A percentile compares a stretch with the other conserved stretches of the same genome.
Evolutionary conservation across 2,797 vertebrate species (phyloP).

Genomic region (Hyperoplus immaculatus): DNA sequence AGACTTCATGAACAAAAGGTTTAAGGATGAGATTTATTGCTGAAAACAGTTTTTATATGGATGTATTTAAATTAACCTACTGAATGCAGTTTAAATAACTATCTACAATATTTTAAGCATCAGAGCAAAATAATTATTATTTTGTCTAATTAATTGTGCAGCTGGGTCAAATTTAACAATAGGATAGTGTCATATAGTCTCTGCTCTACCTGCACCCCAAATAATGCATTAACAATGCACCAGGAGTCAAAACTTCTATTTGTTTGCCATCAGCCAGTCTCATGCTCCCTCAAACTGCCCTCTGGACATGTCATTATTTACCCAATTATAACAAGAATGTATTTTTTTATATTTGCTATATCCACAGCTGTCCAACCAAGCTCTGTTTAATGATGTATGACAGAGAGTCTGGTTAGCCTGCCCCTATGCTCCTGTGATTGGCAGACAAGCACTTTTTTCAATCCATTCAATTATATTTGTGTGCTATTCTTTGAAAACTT

Average conservation of each 20-base stretch:
- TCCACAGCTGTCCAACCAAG: slow-evolving; percentile 59
- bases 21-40: too few species aligned
- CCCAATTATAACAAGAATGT: slow-evolving; percentile 72
- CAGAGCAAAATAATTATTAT: slow-evolving; percentile 12
- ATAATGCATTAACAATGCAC: slow-evolving; percentile 69
- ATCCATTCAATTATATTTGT: neutral
- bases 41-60: neutral
- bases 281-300: slow-evolving; percentile 72
- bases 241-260: slow-evolving; percentile 73
- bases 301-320: slow-evolving; percentile 79
- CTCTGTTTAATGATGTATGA: slow-evolving; percentile 73
- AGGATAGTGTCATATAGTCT: slow-evolving; percentile 36
- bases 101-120: slow-evolving; percentile 9
- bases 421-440: slow-evolving; percentile 52
- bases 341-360: slow-evolving; percentile 61
- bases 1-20: too few species aligned
- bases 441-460: slow-evolving; percentile 43
- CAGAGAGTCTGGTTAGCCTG: slow-evolving; percentile 46
- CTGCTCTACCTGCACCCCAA: slow-evolving; percentile 50
- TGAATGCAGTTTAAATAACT: neutral
- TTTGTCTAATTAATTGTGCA: slow-evolving; percentile 33
- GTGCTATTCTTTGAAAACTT: neutral
- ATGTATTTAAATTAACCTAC: neutral
- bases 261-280: slow-evolving; percentile 67
- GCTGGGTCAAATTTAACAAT: slow-evolving; percentile 55